Evolutionary conservation across 1,140 invertebrate genomes (phyloP), one percentile per base, ranked within the genome.

Genomic region (Drosophila parabipectinata): DNA sequence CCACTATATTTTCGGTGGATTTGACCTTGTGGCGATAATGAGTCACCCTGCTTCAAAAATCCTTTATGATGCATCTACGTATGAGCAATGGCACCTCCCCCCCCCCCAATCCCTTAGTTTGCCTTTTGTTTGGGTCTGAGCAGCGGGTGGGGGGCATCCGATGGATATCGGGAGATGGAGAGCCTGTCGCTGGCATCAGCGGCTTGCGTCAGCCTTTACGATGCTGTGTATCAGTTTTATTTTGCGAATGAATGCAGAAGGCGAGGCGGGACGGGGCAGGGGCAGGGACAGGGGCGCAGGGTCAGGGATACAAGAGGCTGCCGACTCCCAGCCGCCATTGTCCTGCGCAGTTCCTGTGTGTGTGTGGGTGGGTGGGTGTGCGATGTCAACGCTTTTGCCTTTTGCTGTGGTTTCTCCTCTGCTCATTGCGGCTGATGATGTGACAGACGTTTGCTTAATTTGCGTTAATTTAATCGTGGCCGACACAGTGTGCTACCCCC

Each of bases 361-460:
- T 14, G 41, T 2, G 39, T 15, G 39, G n/a, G 4, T 41, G 39
- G n/a, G n/a, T 44, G 41, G 5, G 0, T 9, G 41, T 44, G 28
- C 53, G 69, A 77, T 79, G 78, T 81, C 79, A 81, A 77, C 73
- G 74, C 58, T 82, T 77, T 77, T 74, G 79, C 79, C 59, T 69
- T 82, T 63, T 82, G 74, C 63, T 79, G 58, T 69, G 62, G 64
- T 69, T 52, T 71, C 77, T 79, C 72, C 64, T 61, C 50, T 44
- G 59, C 62, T 66, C 74, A 67, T 69, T 56, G 69, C 52, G 66
- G 57, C 59, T 57, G 72, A 73, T 77, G 73, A 81, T 82, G 73
- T 81, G 78, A 77, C 64, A 82, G 79, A 78, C 79, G 74, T 76
- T 83, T 74, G 69, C 79, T 83, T 83, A 83, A 83, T 83, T 83